Percentiles rank a stretch among this genome's conserved stretches.
Conservation (phyloP, 1,140 invertebrate genomes). For the Thaumatotibia leucotreta region DNA sequence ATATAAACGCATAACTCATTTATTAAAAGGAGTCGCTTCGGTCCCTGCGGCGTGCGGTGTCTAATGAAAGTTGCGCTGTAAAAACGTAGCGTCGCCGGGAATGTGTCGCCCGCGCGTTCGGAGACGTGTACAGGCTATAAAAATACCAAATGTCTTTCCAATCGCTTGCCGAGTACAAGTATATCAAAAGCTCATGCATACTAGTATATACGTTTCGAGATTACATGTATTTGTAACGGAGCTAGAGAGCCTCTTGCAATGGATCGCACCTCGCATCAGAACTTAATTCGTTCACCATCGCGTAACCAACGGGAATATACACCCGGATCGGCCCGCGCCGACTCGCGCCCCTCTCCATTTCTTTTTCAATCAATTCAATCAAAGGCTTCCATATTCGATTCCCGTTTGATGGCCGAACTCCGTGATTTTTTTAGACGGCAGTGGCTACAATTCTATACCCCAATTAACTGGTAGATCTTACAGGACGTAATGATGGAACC, state of each 20-base stretch:
- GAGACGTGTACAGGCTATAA: conserved; percentile 65
- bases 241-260: background rate
- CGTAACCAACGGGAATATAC: background rate
- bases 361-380: conserved; percentile 72
- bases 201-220: background rate
- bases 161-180: background rate
- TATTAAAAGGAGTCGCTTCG: conserved; percentile 61
- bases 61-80: conserved; percentile 66
- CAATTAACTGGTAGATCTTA: conserved; percentile 1
- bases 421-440: conserved; percentile 26
- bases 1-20: conserved; percentile 67
- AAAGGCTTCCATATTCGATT: conserved; percentile 48
- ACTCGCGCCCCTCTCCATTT: conserved; percentile 46
- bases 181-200: background rate
- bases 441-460: background rate
- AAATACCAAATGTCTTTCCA: conserved; percentile 43
- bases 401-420: conserved; percentile 44
- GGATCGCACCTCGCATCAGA: background rate
- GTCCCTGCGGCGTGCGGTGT: conserved; percentile 46
- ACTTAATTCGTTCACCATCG: background rate
- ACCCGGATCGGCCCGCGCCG: conserved; percentile 19
- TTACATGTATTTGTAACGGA: background rate
- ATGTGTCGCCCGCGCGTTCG: conserved; percentile 68
- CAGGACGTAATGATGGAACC: background rate
- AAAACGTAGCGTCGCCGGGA: conserved; percentile 62